Base-by-base conservation (phyloP, 2,113 vertebrate species). In the Charina bottae region DNA sequence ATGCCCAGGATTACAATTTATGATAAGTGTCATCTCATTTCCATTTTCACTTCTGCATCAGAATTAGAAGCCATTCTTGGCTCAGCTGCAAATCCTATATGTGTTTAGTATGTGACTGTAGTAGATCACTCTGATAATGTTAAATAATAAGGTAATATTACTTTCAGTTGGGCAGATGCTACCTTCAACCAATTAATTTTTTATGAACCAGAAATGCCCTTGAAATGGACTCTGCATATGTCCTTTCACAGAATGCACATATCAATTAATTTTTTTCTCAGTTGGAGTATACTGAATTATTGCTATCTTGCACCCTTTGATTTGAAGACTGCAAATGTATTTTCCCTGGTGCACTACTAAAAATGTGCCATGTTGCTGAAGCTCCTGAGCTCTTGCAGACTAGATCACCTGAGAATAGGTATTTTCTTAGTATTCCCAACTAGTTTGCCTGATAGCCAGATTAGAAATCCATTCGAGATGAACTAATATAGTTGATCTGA, bases 401-500 rank as follows among this genome's bases (percentile, higher is more conserved):
- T 0, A 0, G 42, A 15, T 33, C 59, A 0, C 0, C 6, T 19
- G 28, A 10, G 89, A 0, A 15, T 0, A 21, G 42, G 0, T 33
- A 2, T 55, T 54, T 19, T 2, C 83, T 59, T 1, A 58, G 89
- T 1, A 19, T 90, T 89, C 21, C 68, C 89, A 86, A 37, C 15
- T 68, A 7, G 12, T 0, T 78, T 68, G 83, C 0, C 0, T 86
- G 12, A 1, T 19, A 93, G 90, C 13, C 46, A 64, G 78, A 55
- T 92, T 24, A 55, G 62, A 21, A 55, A 85, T 85, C 26, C 86
- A 59, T 12, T 92, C 83, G 59, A 83, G 55, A 11, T n/a, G 37
- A 46, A 59, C 24, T 87, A 58, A 17, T 87, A 58, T 2, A 87
- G 15, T 54, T 62, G 78, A 85, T 83, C 58, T 56, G 58, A 87